Evolutionary conservation across 2,113 vertebrate genomes (phyloP), one percentile per base, ranked within the genome.

Genomic region (Colossoma macropomum): DNA sequence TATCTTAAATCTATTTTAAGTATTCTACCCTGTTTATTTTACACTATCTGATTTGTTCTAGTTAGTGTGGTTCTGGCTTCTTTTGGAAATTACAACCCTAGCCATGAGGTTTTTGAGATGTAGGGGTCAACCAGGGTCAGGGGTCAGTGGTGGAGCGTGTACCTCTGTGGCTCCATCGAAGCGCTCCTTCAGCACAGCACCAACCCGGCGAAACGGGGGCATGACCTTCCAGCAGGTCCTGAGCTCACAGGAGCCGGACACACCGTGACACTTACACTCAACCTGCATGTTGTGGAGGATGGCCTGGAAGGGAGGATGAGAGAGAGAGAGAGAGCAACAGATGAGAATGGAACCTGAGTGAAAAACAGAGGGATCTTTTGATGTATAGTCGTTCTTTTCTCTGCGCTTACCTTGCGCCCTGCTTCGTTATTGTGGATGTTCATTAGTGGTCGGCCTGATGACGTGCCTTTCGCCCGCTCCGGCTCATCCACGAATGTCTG

Each of bases 241-340:
- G 75, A 94, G 84, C 87, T 95, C 87, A 1, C 95, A 95, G 81
- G 95, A 96, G 28, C 93, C 95, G 0, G 85, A 95, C 83, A 95
- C 89, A 0, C 94, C 93, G 0, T 93, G 94, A 87, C 94, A 95
- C 88, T 95, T 92, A 77, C 94, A 93, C 87, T 94, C 93, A 75
- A 94, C 88, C 87, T 94, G 94, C 94, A 92, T 94, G 91, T 93
- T 95, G 78, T 95, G 91, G 62, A 95, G 92, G 70, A 96, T 94
- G 32, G 93, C 93, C 94, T 96, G 82, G 21, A 65, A 77, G 45
- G 52, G 10, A 63, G 68, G 21, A 30, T 34, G 11, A 80, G 41
- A n/a, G 23, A 17, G 59, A 68, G 5, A 76, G 8, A 17, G 48
- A 4, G 8, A n/a, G n/a, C n/a, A n/a, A n/a, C n/a, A 28, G 17